Evolutionary conservation across 2,113 vertebrate species (phyloP), one percentile per base, ranked within the genome.

Genomic region (Larimichthys crocea): DNA sequence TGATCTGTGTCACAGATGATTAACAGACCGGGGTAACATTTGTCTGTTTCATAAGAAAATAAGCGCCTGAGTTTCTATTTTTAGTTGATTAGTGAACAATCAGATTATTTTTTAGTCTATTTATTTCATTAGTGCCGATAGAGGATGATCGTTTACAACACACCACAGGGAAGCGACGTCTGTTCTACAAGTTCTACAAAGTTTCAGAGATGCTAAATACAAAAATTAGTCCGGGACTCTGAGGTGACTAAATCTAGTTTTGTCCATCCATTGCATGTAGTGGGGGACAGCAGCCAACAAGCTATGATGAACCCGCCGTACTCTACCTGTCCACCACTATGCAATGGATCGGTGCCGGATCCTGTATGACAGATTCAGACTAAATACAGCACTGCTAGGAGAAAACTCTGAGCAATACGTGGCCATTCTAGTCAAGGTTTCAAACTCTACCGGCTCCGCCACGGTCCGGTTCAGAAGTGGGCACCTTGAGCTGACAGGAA

Each of bases 1-100:
- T 73, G 76, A 90, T 86, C 83, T 61, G 79, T 84, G 80, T 85
- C 70, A 83, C n/a, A 53, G 50, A 56, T 70, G 29, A 86, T 86
- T 70, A 87, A 40, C 68, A 22, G n/a, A 62, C 24, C 81, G 72
- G 64, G 74, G 70, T 53, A 60, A 84, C 85, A 63, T 40, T 40
- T 40, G 35, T 40, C 35, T 2, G 35, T 40, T 40, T 40, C 35
- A 9, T 40, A 40, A 40, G 35, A 40, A 40, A 40, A 9, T 40
- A 40, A 40, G 35, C 8, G 8, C 35, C 35, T 9, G 35, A 24
- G 4, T n/a, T 4, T 29, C 10, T 46, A 53, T 31, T 24, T 68
- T 53, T 5, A 5, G 19, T 8, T 62, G 26, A 71, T 67, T 49
- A 50, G 5, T 31, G 10, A 48, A 15, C 53, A 80, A 76, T 40